Conservation (phyloP, 2,113 vertebrate species). For the Thamnophis sirtalis region DNA sequence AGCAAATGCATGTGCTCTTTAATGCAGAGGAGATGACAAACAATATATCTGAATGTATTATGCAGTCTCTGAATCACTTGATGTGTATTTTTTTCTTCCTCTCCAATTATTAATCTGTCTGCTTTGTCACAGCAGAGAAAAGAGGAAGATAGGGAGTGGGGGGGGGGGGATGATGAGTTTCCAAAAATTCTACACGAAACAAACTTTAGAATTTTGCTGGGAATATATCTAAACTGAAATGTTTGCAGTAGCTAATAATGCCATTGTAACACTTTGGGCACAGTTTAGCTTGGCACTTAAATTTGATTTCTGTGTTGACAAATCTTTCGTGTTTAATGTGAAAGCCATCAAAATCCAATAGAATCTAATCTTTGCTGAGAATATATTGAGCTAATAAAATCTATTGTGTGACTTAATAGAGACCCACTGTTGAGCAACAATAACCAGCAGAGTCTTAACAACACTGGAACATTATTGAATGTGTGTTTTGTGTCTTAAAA, state of each 20-base stretch:
- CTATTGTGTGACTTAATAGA: conserved; percentile 65
- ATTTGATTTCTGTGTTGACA: conserved; percentile 62
- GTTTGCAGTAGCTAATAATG: conserved; percentile 42
- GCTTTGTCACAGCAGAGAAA: conserved; percentile 2
- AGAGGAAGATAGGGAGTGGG: background rate
- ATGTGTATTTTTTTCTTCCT: background rate
- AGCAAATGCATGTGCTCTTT: background rate
- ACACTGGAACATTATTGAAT: conserved; percentile 43
- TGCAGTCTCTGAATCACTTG: background rate
- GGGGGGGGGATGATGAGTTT: conserved; percentile 11
- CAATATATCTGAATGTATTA: background rate
- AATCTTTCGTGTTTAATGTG: conserved; percentile 64
- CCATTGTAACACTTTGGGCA: conserved; percentile 49
- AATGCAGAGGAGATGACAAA: conserved; percentile 18
- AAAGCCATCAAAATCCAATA: conserved; percentile 63
- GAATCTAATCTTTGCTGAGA: conserved; percentile 59
- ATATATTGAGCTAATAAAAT: conserved; percentile 64
- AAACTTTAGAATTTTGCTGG: conserved; percentile 24
- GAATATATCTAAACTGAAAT: conserved; percentile 49
- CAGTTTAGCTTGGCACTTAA: conserved; percentile 42
- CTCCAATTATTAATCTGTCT: background rate
- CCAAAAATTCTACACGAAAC: conserved; percentile 1
- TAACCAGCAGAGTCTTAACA: conserved; percentile 54
- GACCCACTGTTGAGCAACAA: conserved; percentile 51
- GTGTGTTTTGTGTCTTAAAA: conserved; percentile 31